These are phyloP conservation scores for Trachymyrmex cornetzi DNA, from an alignment of 1,140 invertebrate species.

Conservation along the genomic window DNA sequence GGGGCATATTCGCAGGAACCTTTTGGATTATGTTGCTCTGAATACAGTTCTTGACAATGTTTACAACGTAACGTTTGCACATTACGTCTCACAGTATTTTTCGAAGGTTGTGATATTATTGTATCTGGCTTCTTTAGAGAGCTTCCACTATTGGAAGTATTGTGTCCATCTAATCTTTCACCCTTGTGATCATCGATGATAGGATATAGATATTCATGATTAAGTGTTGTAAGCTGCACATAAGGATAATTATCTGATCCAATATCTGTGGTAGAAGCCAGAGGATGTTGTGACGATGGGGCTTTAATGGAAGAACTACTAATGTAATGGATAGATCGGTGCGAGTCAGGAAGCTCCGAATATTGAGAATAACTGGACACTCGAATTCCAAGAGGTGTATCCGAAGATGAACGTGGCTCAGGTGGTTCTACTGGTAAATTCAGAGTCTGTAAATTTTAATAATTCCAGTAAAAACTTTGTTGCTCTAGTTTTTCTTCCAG, in stretches of 20 bases:
- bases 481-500: background rate
- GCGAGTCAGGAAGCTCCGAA: constrained; percentile 80
- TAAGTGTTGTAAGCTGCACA: constrained; percentile 93
- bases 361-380: constrained; percentile 82
- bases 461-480: constrained; percentile 47
- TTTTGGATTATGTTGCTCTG: constrained; percentile 92
- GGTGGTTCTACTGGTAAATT: constrained; percentile 92
- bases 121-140: constrained; percentile 89
- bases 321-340: constrained; percentile 83
- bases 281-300: constrained; percentile 79
- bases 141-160: constrained; percentile 84
- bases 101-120: constrained; percentile 85
- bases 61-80: constrained; percentile 84
- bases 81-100: constrained; percentile 80
- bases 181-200: constrained; percentile 89
- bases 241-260: constrained; percentile 92
- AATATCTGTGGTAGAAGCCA: constrained; percentile 78
- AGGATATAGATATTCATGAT: constrained; percentile 94
- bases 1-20: constrained; percentile 96
- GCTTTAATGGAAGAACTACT: constrained; percentile 74
- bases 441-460: constrained; percentile 89
- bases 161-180: constrained; percentile 85
- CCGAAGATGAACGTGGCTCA: constrained; percentile 90
- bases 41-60: constrained; percentile 91
- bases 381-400: constrained; percentile 86